phyloP scores from a whole-genome alignment of 2,113 vertebrate genomes.

The Prionailurus viverrinus region DNA sequence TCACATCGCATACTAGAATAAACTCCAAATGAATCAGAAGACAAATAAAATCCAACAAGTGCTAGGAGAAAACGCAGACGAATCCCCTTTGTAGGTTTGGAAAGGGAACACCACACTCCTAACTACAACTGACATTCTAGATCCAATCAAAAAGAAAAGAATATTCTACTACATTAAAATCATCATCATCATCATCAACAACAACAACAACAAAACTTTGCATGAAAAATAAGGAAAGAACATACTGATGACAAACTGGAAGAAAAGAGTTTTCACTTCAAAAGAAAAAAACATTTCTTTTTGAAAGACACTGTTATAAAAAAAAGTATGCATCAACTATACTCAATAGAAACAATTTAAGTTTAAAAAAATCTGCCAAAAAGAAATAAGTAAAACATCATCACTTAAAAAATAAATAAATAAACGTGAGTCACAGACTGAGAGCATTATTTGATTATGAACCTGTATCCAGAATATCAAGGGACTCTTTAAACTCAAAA shows the following conservation, averaged over 20 bases:
- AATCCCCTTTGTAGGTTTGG: background rate
- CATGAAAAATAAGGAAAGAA: constrained; percentile 2
- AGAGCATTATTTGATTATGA: background rate
- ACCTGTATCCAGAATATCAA: background rate
- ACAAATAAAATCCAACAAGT: background rate
- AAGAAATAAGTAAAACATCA: background rate
- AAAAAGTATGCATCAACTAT: background rate
- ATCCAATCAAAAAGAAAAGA: background rate
- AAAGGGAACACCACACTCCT: background rate
- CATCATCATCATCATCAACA: too few species aligned
- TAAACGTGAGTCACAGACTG: background rate
- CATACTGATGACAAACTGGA: background rate
- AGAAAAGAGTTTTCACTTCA: background rate
- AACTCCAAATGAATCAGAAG: background rate
- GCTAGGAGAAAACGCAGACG: background rate
- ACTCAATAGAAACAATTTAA: background rate
- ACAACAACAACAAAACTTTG: background rate
- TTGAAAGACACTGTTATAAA: background rate
- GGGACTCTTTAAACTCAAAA: background rate
- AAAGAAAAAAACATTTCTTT: background rate
- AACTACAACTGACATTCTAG: background rate
- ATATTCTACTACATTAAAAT: background rate
- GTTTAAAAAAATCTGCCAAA: background rate
- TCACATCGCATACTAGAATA: background rate
- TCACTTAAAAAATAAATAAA: background rate